These are phyloP conservation scores for Loris lydekkerianus DNA, from an alignment of 2,797 vertebrate species.

Conservation along the genomic window DNA sequence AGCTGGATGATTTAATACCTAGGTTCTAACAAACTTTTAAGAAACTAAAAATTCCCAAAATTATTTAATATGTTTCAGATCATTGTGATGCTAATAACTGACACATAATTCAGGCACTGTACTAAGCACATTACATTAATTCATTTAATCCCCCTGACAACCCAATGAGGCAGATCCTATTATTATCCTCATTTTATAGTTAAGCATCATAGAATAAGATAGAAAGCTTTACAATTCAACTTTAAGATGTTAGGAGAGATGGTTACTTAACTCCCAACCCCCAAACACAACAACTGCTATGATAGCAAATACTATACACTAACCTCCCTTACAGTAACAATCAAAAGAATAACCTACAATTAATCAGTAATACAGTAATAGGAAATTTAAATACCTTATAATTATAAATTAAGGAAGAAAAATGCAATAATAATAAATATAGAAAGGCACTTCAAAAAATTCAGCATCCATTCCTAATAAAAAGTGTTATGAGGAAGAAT, in stretches of 20 bases:
- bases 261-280: background rate
- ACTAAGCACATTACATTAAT: background rate
- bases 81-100: background rate
- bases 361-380: background rate
- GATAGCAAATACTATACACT: background rate
- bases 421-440: slow-evolving; percentile 15
- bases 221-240: slow-evolving; percentile 38
- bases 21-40: slow-evolving; percentile 11
- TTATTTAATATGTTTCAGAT: slow-evolving; percentile 25
- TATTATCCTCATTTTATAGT: slow-evolving; percentile 41
- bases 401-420: slow-evolving; percentile 26
- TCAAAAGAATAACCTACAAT: background rate
- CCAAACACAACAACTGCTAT: background rate
- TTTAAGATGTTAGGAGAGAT: slow-evolving; percentile 44
- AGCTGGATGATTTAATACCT: background rate
- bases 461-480: slow-evolving; percentile 10
- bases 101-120: background rate
- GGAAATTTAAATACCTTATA: slow-evolving; percentile 2
- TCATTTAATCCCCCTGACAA: background rate
- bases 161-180: background rate
- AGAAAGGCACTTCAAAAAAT: slow-evolving; percentile 29
- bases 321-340: background rate
- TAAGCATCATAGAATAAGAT: background rate
- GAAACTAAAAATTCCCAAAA: background rate
- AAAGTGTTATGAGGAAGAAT: slow-evolving; percentile 20